Evolutionary conservation across 2,888 invertebrate genomes (phyloP).

Genomic region (Caenorhabditis panamensis): DNA sequence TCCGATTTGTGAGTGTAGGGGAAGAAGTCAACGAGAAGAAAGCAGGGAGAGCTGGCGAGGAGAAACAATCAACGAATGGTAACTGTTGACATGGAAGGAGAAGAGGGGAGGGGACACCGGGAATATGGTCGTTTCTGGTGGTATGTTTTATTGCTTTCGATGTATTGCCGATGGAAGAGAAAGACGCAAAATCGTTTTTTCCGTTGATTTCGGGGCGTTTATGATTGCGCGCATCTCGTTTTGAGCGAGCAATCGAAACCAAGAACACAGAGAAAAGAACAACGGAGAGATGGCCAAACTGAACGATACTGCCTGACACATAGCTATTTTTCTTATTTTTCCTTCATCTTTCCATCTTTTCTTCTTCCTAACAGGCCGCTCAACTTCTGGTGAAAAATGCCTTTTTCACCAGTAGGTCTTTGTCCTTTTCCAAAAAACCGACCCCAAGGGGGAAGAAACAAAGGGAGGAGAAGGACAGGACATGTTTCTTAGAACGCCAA

Average conservation of each 20-base stretch:
- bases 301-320: too few relatives aligned
- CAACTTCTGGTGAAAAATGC: slow-evolving; percentile 20
- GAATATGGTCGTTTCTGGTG: not conserved
- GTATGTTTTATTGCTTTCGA: not conserved
- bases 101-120: not conserved
- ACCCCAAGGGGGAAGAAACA: slow-evolving; percentile 12
- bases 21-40: not conserved
- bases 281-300: not conserved
- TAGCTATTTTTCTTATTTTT: too few relatives aligned
- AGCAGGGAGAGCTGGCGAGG: not conserved
- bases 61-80: not conserved
- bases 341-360: not conserved
- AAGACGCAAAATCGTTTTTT: not conserved
- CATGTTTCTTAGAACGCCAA: slow-evolving; percentile 7
- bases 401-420: slow-evolving; percentile 28
- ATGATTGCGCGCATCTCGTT: not conserved
- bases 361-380: not conserved
- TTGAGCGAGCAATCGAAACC: too few relatives aligned
- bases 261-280: not conserved
- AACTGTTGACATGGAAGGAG: not conserved
- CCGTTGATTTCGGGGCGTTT: not conserved
- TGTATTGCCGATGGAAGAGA: not conserved
- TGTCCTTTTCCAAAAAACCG: not conserved
- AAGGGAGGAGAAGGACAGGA: not conserved
- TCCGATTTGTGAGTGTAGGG: not conserved